Evolutionary conservation across 2,888 invertebrate genomes (phyloP), one percentile per base, ranked within the genome.

Genomic region (Bedellia somnulentella): DNA sequence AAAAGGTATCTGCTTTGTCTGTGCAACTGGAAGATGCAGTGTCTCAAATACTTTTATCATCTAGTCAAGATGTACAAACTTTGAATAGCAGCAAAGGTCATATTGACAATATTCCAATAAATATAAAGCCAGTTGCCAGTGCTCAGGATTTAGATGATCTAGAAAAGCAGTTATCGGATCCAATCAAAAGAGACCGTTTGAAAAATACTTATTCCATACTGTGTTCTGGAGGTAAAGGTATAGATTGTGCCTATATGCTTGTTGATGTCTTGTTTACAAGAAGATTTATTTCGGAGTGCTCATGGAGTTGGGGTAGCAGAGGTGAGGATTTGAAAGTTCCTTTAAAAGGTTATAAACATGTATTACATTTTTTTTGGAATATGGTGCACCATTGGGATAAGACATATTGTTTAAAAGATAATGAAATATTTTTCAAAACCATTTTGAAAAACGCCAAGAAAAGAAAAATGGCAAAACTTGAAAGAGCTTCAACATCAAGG

Each of bases 1-100:
- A 27, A 26, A 31, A 27, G 15, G 26, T 31, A 17, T 27, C 34
- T 31, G 25, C 29, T 31, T 34, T 31, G 24, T 34, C 34, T 31
- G 34, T 34, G 24, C 35, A 35, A 29, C 16, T 35, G 23, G 35
- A 32, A 32, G 26, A 32, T 11, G 31, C 35, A 27, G 35, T 35
- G 23, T 32, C 29, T n/a, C 35, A 35, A 23, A 35, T 32, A 17
- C 9, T 30, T 18, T n/a, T n/a, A n/a, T n/a, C n/a, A 16, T 22
- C 22, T 10, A 10, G 23, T 27, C 33, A 27, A 29, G 33, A 26
- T 23, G 18, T 33, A 8, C 10, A 15, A 24, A 30, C 15, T 22
- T 35, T 32, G 27, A 27, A 17, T 18, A 30, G 29, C 35, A 35
- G 24, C 30, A 32, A 30, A 29, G 24, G 35, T n/a, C 27, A 26